Evolutionary conservation across 1,140 invertebrate species (phyloP).

Genomic region (Cyclargus thomasi): DNA sequence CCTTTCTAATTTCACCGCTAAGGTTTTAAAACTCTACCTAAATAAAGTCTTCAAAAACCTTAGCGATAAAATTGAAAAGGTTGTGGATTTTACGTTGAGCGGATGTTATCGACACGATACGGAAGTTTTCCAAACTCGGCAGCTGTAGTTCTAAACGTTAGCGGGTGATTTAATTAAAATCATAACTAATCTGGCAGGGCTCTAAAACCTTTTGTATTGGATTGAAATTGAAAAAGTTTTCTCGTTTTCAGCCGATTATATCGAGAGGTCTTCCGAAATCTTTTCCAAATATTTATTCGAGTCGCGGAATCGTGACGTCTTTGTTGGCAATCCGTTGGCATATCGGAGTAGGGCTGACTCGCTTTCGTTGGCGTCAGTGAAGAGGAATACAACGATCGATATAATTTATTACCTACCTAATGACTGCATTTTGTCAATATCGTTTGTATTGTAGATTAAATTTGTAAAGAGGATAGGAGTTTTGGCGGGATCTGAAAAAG

Average conservation of each 20-base stretch:
- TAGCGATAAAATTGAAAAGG: not conserved
- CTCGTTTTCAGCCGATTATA: conserved; percentile 60
- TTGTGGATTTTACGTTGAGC: not conserved
- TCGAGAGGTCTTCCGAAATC: conserved; percentile 39
- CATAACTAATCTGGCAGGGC: conserved; percentile 40
- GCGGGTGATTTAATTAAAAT: conserved; percentile 50
- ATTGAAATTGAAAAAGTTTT: conserved; percentile 67
- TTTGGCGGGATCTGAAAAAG: too few relatives aligned
- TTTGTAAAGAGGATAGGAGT: too few relatives aligned
- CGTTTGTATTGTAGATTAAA: too few relatives aligned
- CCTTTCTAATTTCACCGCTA: not conserved
- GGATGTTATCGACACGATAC: not conserved
- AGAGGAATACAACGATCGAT: not conserved
- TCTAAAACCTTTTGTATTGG: conserved; percentile 49
- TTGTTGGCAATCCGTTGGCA: conserved; percentile 27
- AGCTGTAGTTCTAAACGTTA: conserved; percentile 20
- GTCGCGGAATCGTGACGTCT: conserved; percentile 34
- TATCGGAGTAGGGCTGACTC: conserved; percentile 17
- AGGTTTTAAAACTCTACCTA: not conserved
- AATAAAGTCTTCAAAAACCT: too few relatives aligned
- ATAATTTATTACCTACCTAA: not conserved
- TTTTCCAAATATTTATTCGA: conserved; percentile 60
- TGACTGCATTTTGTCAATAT: too few relatives aligned
- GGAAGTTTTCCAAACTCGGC: conserved; percentile 3
- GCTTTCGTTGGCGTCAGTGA: not conserved